These are phyloP conservation scores for Camelus dromedarius DNA, from an alignment of 2,113 vertebrate genomes.

Conservation along the genomic window DNA sequence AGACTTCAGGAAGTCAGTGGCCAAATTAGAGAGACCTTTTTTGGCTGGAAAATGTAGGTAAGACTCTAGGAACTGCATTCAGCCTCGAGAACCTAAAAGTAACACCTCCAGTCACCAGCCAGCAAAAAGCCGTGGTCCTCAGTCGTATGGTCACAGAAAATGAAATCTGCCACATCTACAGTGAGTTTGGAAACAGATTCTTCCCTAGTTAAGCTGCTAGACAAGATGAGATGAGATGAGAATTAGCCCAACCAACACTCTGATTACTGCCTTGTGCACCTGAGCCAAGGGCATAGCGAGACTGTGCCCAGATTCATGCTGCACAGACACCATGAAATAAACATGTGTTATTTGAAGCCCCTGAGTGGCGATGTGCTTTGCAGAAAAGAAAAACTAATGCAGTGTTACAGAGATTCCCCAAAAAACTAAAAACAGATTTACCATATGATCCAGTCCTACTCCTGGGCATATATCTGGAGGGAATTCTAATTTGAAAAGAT, in stretches of 20 bases:
- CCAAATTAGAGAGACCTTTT: neutral
- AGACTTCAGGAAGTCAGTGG: neutral
- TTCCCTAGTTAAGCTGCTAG: neutral
- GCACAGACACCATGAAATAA: neutral
- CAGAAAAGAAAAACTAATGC: neutral
- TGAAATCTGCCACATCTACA: neutral
- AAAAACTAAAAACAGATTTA: neutral
- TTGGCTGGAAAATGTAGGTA: neutral
- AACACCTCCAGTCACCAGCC: neutral
- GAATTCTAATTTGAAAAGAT: no score
- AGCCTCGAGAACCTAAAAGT: neutral
- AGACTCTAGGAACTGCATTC: neutral
- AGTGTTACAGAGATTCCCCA: neutral
- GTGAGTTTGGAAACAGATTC: neutral
- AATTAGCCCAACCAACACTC: neutral
- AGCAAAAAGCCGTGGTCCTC: neutral
- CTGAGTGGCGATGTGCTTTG: neutral
- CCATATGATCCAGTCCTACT: no score
- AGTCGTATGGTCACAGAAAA: fast-evolving
- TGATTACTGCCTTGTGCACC: neutral
- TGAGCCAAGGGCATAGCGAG: neutral
- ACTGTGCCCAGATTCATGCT: neutral
- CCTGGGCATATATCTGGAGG: no score
- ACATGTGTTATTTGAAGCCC: neutral
- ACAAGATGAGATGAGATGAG: neutral